These are phyloP conservation scores for Euschistus heros DNA, from an alignment of 1,140 invertebrate genomes.

Conservation along the genomic window DNA sequence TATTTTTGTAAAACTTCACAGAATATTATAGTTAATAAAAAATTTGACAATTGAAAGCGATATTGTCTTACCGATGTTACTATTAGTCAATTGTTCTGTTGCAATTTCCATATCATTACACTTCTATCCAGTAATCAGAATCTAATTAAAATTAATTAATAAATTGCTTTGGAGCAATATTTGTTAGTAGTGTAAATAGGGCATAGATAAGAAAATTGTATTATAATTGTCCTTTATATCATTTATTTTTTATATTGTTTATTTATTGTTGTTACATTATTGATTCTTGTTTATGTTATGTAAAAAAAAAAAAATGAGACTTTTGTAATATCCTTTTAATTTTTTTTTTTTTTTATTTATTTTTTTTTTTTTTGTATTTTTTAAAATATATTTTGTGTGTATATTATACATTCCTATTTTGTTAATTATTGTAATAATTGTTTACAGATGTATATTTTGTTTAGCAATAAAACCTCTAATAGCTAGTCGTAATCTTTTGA, in stretches of 20 bases:
- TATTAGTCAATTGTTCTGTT: constrained; percentile 10
- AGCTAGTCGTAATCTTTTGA: constrained; percentile 14
- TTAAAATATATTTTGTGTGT: too few species aligned
- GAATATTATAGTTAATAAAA: background rate
- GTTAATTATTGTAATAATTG: background rate
- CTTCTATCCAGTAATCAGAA: background rate
- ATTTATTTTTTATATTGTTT: constrained; percentile 4
- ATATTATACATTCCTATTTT: background rate
- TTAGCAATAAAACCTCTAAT: background rate
- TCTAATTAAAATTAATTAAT: constrained; percentile 3
- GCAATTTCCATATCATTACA: constrained; percentile 12
- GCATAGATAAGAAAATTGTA: background rate
- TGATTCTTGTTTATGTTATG: background rate
- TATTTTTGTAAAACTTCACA: background rate
- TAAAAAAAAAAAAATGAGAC: background rate
- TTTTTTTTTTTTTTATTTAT: background rate
- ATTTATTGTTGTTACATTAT: background rate
- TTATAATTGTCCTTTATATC: background rate
- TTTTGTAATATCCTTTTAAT: background rate
- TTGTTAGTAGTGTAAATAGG: constrained; percentile 6
- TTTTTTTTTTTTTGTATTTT: too few species aligned
- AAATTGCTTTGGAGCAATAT: background rate
- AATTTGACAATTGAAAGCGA: background rate
- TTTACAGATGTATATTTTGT: background rate
- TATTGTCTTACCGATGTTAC: background rate